phyloP scores from a whole-genome alignment of 2,113 vertebrate species.

The Oreamnos americanus region DNA sequence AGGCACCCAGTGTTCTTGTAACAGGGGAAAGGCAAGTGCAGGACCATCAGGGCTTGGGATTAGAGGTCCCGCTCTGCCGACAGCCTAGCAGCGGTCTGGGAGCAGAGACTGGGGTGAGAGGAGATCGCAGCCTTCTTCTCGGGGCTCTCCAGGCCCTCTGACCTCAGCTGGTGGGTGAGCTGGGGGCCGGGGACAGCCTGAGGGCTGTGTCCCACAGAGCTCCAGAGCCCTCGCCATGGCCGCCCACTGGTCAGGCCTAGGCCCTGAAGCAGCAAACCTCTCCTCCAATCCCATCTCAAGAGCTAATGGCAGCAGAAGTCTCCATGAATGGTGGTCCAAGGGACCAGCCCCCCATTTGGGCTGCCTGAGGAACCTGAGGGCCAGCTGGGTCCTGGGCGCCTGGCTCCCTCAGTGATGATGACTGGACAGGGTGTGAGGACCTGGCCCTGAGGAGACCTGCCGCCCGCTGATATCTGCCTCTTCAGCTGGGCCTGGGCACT shows the following conservation, averaged over 20 bases:
- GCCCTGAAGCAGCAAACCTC: background rate
- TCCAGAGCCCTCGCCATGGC: background rate
- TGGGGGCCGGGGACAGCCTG: background rate
- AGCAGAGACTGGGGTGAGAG: background rate
- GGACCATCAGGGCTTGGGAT: background rate
- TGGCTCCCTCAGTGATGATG: background rate
- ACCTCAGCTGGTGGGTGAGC: background rate
- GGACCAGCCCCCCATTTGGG: background rate
- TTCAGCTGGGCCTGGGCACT: background rate
- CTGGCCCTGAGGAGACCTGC: background rate
- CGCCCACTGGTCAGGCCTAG: background rate
- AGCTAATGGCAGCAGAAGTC: background rate
- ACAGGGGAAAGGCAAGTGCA: background rate
- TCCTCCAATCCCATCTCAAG: background rate
- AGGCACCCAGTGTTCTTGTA: background rate
- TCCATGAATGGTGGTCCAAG: background rate
- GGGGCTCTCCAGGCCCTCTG: background rate
- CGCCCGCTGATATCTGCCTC: background rate
- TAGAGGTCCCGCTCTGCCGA: background rate
- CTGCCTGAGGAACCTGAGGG: background rate
- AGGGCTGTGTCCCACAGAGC: background rate
- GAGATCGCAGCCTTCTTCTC: background rate
- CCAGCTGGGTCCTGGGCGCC: background rate
- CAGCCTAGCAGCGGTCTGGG: background rate
- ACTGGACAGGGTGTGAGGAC: background rate